Evolutionary conservation across 2,113 vertebrate species (phyloP).

Genomic region (Poeciliopsis turrubarensis): DNA sequence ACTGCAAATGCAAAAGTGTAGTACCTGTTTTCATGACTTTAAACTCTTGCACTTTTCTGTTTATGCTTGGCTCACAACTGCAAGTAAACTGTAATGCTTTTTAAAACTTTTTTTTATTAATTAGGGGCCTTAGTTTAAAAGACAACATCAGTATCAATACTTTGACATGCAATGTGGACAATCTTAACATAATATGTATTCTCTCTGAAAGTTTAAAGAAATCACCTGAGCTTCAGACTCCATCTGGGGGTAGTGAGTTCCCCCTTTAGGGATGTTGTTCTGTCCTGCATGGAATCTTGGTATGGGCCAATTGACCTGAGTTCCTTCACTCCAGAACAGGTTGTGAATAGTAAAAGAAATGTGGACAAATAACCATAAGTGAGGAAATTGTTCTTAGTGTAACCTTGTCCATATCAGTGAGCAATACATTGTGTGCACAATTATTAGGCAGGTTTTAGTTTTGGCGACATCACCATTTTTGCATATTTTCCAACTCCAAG

Average conservation of each 20-base stretch:
- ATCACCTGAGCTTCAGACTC: slow-evolving; percentile 71
- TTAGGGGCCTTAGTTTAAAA: too few relatives aligned
- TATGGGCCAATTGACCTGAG: slow-evolving; percentile 76
- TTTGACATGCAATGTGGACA: neutral
- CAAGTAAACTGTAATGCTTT: too few relatives aligned
- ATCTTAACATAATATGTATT: neutral
- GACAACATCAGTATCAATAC: too few relatives aligned
- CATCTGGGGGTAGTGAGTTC: slow-evolving; percentile 5
- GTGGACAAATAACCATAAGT: neutral
- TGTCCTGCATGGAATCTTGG: slow-evolving; percentile 58
- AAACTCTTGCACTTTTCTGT: too few relatives aligned
- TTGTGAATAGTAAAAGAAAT: slow-evolving; percentile 39
- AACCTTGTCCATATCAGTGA: neutral
- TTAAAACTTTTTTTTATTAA: too few relatives aligned
- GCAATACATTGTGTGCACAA: neutral
- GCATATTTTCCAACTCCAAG: too few relatives aligned
- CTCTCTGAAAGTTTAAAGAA: neutral
- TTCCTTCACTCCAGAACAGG: slow-evolving; percentile 76
- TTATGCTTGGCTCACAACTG: too few relatives aligned
- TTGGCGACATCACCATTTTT: too few relatives aligned
- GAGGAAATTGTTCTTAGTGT: neutral
- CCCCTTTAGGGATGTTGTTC: slow-evolving; percentile 57
- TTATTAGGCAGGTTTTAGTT: too few relatives aligned
- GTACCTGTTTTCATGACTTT: too few relatives aligned
- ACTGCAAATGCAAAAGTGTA: too few relatives aligned